phyloP scores from a whole-genome alignment of 2,113 vertebrate species.

The Actenoides hombroni region DNA sequence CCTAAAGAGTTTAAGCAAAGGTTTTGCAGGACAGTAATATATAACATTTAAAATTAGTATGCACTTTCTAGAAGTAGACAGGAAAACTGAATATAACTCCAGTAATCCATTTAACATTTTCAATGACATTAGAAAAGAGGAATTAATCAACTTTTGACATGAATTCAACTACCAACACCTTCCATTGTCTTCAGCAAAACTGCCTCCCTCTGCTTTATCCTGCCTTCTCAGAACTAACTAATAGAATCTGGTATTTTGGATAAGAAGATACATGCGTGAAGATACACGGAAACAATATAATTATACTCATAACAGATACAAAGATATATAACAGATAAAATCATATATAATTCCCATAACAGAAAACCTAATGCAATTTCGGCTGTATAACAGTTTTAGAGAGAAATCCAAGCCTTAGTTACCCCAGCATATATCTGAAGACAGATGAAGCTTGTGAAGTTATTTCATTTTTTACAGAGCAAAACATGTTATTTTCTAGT shows the following conservation, averaged over 20 bases:
- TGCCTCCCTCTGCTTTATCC: constrained; percentile 13
- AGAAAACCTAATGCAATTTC: neutral
- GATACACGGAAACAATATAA: neutral
- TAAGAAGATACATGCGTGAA: neutral
- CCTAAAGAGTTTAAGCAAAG: constrained; percentile 57
- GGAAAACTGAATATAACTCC: constrained; percentile 31
- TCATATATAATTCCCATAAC: neutral
- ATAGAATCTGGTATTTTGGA: neutral
- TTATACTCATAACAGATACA: neutral
- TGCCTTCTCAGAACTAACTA: constrained; percentile 22
- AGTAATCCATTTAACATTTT: constrained; percentile 68
- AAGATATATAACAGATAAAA: neutral
- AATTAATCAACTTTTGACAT: constrained; percentile 68
- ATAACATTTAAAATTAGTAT: constrained; percentile 66
- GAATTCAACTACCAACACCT: constrained; percentile 60
- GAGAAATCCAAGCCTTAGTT: neutral
- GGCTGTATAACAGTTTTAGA: neutral
- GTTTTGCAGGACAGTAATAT: constrained; percentile 30
- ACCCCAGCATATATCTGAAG: neutral
- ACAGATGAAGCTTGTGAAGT: neutral
- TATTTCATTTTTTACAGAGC: neutral
- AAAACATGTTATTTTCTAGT: neutral
- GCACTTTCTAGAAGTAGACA: constrained; percentile 50
- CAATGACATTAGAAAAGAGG: constrained; percentile 55
- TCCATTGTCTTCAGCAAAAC: constrained; percentile 47